These are phyloP conservation scores for Ariopsis seemanni DNA, from an alignment of 2,113 vertebrate genomes.

Conservation along the genomic window DNA sequence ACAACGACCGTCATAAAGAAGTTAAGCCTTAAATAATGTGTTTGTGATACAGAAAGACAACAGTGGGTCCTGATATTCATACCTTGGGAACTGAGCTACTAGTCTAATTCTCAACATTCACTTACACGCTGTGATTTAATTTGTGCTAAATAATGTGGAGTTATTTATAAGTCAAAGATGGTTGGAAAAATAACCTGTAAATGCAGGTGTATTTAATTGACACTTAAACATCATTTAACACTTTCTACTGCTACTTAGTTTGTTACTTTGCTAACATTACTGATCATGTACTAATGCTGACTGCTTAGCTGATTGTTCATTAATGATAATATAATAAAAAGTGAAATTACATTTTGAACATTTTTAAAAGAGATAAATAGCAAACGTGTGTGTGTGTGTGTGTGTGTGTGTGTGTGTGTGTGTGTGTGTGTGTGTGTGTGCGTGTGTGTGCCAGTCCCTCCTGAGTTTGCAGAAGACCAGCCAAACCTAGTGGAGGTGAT, in stretches of 20 bases:
- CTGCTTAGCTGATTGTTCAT: background rate
- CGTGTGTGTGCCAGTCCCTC: slow-evolving; percentile 66
- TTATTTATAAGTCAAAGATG: background rate
- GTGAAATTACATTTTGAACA: background rate
- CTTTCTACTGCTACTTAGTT: background rate
- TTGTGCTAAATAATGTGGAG: background rate
- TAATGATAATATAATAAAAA: background rate
- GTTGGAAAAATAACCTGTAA: background rate
- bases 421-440: slow-evolving; percentile 47
- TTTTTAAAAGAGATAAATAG: background rate
- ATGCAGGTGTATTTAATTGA: background rate
- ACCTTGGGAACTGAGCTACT: background rate
- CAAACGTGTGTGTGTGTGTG: slow-evolving; percentile 42
- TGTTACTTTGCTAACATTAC: background rate
- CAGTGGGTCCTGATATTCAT: background rate
- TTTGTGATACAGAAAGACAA: background rate
- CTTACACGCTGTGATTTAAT: background rate
- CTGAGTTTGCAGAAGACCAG: slow-evolving; percentile 75
- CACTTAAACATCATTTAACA: background rate
- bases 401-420: slow-evolving; percentile 45
- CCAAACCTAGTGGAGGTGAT: slow-evolving; percentile 63
- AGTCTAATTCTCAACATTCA: background rate
- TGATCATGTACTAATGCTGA: background rate
- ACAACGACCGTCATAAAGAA: background rate
- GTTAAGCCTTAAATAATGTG: background rate